phyloP scores from a whole-genome alignment of 1,140 invertebrate species.

The Bombus waltoni region DNA sequence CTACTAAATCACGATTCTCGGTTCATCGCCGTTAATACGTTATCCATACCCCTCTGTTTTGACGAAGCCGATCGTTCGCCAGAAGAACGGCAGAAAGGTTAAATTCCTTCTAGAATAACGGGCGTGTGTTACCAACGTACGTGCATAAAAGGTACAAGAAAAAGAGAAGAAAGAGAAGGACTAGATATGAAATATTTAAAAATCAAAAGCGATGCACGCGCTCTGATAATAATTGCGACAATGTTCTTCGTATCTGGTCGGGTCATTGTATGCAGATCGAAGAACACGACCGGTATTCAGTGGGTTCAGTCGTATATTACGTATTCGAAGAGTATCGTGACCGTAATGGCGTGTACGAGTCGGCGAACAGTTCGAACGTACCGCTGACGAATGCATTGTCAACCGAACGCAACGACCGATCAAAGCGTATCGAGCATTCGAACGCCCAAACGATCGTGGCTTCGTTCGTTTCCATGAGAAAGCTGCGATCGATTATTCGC shows the following conservation, averaged over 20 bases:
- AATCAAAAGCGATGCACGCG: slow-evolving; percentile 34
- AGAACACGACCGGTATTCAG: slow-evolving; percentile 45
- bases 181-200: slow-evolving; percentile 40
- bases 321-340: slow-evolving; percentile 51
- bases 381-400: slow-evolving; percentile 32
- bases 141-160: neutral
- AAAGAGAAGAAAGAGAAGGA: neutral
- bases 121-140: neutral
- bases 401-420: neutral
- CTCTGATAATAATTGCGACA: slow-evolving; percentile 51
- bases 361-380: neutral
- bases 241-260: slow-evolving; percentile 36
- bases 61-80: neutral
- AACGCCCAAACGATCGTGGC: neutral
- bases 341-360: slow-evolving; percentile 26
- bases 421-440: neutral
- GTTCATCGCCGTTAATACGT: no score
- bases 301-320: slow-evolving; percentile 32
- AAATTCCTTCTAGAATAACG: slow-evolving; percentile 3
- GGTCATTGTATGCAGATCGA: slow-evolving; percentile 55
- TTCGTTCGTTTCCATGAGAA: slow-evolving; percentile 12
- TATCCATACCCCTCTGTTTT: neutral
- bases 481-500: slow-evolving; percentile 30
- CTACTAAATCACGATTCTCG: neutral
- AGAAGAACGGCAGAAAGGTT: slow-evolving; percentile 24